These are phyloP conservation scores for Anoplius nigerrimus DNA, from an alignment of 2,888 invertebrate genomes.

Conservation along the genomic window DNA sequence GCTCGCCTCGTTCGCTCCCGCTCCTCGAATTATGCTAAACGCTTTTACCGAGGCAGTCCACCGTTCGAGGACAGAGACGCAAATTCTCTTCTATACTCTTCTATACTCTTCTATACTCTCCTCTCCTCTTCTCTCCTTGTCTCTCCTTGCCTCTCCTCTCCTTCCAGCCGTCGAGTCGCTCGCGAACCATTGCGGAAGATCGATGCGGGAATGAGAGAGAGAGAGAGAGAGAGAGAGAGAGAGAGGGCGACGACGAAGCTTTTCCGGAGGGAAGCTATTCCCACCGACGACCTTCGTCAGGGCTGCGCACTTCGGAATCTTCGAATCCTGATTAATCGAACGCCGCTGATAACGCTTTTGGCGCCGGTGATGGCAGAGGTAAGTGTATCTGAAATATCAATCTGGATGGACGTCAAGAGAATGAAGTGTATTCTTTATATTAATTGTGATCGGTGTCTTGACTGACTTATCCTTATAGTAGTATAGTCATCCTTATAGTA, in stretches of 20 bases:
- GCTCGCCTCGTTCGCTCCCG: slow-evolving; percentile 31
- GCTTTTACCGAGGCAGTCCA: slow-evolving; percentile 51
- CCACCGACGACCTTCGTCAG: not conserved
- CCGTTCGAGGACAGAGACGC: slow-evolving; percentile 1
- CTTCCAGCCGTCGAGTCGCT: no score
- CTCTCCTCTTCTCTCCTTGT: not conserved
- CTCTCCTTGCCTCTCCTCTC: not conserved
- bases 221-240: no score
- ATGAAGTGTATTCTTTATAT: no score
- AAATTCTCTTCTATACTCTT: not conserved
- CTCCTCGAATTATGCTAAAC: slow-evolving; percentile 68
- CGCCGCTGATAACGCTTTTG: not conserved
- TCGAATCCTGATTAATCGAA: not conserved
- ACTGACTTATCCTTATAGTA: no score
- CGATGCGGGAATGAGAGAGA: no score
- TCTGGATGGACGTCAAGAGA: no score
- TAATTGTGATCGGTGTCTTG: no score
- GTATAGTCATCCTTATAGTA: no score
- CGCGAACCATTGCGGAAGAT: slow-evolving; percentile 1
- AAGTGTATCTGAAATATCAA: no score
- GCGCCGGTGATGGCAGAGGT: no score
- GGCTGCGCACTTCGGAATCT: not conserved
- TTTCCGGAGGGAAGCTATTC: not conserved
- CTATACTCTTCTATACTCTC: not conserved
- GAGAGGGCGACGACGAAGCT: no score